phyloP scores from a whole-genome alignment of 1,140 invertebrate genomes.

The Pomacea maculata region DNA sequence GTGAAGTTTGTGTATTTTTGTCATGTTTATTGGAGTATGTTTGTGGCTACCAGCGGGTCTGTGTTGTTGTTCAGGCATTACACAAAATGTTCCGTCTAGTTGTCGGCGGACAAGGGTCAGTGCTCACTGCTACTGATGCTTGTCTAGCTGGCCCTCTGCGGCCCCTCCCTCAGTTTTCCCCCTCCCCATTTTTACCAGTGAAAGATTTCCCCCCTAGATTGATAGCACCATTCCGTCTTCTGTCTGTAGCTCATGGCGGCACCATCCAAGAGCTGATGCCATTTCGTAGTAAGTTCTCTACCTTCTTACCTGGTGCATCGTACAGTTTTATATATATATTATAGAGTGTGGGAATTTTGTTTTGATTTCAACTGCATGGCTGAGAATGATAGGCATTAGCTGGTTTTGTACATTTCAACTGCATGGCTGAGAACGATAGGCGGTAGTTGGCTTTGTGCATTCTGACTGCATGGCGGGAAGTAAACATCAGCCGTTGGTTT shows the following conservation, averaged over 20 bases:
- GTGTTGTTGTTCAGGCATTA: too few relatives aligned
- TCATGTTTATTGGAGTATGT: too few relatives aligned
- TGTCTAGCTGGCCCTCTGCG: background rate
- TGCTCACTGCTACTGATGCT: background rate
- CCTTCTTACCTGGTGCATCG: slow-evolving; percentile 17
- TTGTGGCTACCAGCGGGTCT: too few relatives aligned
- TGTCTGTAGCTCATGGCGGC: slow-evolving; percentile 59
- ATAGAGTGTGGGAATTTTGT: slow-evolving; percentile 7
- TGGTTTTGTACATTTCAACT: background rate
- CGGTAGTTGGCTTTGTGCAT: background rate
- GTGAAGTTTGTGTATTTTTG: too few relatives aligned
- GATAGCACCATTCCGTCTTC: slow-evolving; percentile 39
- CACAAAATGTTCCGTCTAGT: background rate
- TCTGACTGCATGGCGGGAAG: background rate
- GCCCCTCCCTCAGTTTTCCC: background rate
- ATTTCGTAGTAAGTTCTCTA: slow-evolving; percentile 63
- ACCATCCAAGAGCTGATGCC: slow-evolving; percentile 63
- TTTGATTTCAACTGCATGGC: background rate
- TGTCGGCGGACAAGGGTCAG: background rate
- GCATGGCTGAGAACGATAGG: background rate
- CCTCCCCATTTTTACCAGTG: background rate
- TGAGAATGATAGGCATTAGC: background rate
- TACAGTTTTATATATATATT: background rate
- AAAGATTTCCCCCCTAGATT: slow-evolving; percentile 8
- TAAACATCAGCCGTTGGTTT: background rate